A percentile compares a stretch with the other conserved stretches of the same genome.
Conservation (phyloP, 2,797 vertebrate genomes). For the Parambassis ranga region DNA sequence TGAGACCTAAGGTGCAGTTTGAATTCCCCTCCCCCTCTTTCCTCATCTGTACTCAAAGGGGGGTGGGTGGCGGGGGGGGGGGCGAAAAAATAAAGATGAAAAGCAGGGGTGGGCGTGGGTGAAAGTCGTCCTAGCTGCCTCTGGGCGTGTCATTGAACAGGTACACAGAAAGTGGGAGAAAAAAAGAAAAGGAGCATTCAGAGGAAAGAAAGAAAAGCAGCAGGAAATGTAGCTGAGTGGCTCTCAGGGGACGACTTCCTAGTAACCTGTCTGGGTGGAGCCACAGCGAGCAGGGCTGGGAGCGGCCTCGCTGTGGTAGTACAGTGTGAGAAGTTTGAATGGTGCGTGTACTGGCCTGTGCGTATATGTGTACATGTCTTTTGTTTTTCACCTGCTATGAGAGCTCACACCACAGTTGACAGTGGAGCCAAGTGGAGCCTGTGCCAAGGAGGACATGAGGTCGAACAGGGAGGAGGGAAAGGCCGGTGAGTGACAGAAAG, state of each 20-base stretch:
- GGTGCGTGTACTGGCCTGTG: conserved; percentile 32
- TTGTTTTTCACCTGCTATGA: conserved; percentile 71
- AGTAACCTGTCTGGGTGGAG: conserved; percentile 78
- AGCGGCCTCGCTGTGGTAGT: conserved; percentile 38
- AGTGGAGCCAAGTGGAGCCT: conserved; percentile 75
- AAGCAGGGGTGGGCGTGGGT: conserved; percentile 41
- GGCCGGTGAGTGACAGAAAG: conserved; percentile 70
- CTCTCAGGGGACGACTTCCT: conserved; percentile 57
- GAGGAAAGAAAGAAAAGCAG: conserved; percentile 10
- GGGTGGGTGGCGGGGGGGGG: background rate
- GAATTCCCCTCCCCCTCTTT: conserved; percentile 42
- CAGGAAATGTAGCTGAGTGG: conserved; percentile 32
- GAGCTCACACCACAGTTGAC: conserved; percentile 64
- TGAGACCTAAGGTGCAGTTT: conserved; percentile 43
- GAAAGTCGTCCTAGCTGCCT: conserved; percentile 37
- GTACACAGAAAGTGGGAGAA: conserved; percentile 33
- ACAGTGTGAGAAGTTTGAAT: conserved; percentile 45
- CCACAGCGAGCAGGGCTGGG: conserved; percentile 41
- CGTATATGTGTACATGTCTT: background rate
- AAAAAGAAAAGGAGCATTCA: background rate
- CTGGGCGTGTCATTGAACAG: conserved; percentile 64
- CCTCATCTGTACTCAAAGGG: background rate
- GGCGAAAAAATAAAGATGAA: too few species aligned
- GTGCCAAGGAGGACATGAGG: conserved; percentile 73
- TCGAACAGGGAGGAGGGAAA: conserved; percentile 78